phyloP scores from a whole-genome alignment of 2,797 vertebrate genomes.

The Arrhamphus sclerolepis region DNA sequence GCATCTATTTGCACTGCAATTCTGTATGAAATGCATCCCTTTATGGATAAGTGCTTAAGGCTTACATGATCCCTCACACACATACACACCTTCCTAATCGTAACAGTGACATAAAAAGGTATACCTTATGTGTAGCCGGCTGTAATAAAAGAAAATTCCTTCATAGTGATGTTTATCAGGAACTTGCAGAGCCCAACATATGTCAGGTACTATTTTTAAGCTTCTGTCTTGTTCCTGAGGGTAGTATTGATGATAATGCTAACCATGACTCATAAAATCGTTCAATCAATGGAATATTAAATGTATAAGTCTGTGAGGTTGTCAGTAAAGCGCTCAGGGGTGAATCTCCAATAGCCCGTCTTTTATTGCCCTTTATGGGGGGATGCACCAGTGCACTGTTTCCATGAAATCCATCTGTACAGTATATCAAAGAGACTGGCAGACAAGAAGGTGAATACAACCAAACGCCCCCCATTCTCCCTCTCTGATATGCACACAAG shows the following conservation, averaged over 20 bases:
- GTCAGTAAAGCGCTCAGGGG: constrained; percentile 70
- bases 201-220: constrained; percentile 57
- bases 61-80: constrained; percentile 23
- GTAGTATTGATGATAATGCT: constrained; percentile 78
- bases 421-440: constrained; percentile 69
- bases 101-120: constrained; percentile 20
- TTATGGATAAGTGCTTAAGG: constrained; percentile 23
- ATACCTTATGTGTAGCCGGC: constrained; percentile 17
- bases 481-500: constrained; percentile 53
- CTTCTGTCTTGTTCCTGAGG: constrained; percentile 62
- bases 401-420: constrained; percentile 74
- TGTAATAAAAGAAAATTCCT: constrained; percentile 19
- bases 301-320: constrained; percentile 77
- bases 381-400: constrained; percentile 68
- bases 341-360: constrained; percentile 75
- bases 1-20: constrained; percentile 48
- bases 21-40: constrained; percentile 35
- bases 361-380: constrained; percentile 78
- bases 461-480: constrained; percentile 41
- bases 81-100: constrained; percentile 7
- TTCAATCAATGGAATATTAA: constrained; percentile 79
- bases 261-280: constrained; percentile 75
- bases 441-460: constrained; percentile 59
- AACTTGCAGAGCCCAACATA: constrained; percentile 38
- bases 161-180: constrained; percentile 45